Percentiles rank a stretch among this genome's conserved stretches.
Evolutionary conservation across 2,888 invertebrate species (phyloP).

Genomic region (Xestia c-nigrum): DNA sequence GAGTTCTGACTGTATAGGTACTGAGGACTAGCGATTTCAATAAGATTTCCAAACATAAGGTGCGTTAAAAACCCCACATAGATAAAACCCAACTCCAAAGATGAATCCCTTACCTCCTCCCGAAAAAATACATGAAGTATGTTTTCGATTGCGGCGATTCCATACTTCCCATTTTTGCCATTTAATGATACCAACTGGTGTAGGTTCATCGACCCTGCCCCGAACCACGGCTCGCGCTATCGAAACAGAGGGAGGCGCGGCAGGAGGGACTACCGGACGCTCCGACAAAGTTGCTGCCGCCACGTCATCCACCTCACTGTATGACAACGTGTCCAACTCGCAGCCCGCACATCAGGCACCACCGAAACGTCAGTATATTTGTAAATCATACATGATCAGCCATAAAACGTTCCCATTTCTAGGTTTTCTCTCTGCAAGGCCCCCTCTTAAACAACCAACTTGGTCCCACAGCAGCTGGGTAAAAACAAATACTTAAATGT

Average conservation of each 20-base stretch:
- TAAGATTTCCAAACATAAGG: conserved; percentile 11
- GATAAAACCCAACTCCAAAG: not conserved
- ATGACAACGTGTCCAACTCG: conserved; percentile 94
- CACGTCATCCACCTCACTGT: conserved; percentile 96
- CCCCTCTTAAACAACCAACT: not conserved
- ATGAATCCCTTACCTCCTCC: not conserved
- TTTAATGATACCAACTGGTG: conserved; percentile 37
- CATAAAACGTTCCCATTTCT: not conserved
- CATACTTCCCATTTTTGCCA: conserved; percentile 37
- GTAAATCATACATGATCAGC: not conserved
- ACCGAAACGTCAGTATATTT: conserved; percentile 84
- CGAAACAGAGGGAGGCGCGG: conserved; percentile 91
- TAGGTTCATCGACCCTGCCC: conserved; percentile 96
- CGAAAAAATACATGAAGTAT: not conserved
- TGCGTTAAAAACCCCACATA: not conserved
- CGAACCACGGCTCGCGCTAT: conserved; percentile 93
- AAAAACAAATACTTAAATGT: not conserved
- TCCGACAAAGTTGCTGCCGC: conserved; percentile 95
- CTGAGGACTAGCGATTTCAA: not conserved
- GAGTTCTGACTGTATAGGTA: not conserved
- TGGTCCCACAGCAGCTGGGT: not conserved
- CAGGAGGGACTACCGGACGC: conserved; percentile 90
- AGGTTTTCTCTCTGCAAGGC: not conserved
- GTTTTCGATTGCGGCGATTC: conserved; percentile 7
- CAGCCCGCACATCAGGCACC: conserved; percentile 87